These are phyloP conservation scores for Spatulosminthurus flaviceps DNA, from an alignment of 2,888 invertebrate species.

Conservation along the genomic window DNA sequence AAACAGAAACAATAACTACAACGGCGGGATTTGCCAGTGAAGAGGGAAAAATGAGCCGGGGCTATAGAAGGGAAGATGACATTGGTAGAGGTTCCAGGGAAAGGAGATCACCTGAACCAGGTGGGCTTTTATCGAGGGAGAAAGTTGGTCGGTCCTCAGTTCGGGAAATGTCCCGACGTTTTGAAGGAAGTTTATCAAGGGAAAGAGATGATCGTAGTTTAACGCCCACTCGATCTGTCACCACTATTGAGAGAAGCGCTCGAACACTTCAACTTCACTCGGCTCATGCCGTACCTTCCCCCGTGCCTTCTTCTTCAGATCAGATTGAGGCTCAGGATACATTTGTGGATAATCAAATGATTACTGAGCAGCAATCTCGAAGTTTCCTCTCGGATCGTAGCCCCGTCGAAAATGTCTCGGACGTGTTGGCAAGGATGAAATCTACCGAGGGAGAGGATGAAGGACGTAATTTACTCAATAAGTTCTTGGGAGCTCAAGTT, in stretches of 20 bases:
- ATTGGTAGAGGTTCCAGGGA: not conserved
- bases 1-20: not conserved
- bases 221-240: conserved; percentile 13
- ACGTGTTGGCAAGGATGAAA: conserved; percentile 81
- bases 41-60: too few relatives aligned
- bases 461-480: conserved; percentile 77
- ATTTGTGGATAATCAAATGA: not conserved
- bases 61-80: too few relatives aligned
- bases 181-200: conserved; percentile 49
- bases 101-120: conserved; percentile 29
- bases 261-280: conserved; percentile 15
- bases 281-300: not conserved
- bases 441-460: conserved; percentile 73
- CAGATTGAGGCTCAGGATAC: not conserved
- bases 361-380: not conserved
- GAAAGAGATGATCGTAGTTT: not conserved
- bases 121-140: conserved; percentile 55
- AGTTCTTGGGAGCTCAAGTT: conserved; percentile 83
- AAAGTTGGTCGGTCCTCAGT: conserved; percentile 62
- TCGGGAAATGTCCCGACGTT: conserved; percentile 60
- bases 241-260: conserved; percentile 10
- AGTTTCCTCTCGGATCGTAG: conserved; percentile 79
- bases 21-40: not conserved
- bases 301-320: too few relatives aligned
- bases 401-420: conserved; percentile 78